A percentile compares a stretch with the other conserved stretches of the same genome.
Evolutionary conservation across 2,888 invertebrate species (phyloP).

Genomic region (Biston betularia): DNA sequence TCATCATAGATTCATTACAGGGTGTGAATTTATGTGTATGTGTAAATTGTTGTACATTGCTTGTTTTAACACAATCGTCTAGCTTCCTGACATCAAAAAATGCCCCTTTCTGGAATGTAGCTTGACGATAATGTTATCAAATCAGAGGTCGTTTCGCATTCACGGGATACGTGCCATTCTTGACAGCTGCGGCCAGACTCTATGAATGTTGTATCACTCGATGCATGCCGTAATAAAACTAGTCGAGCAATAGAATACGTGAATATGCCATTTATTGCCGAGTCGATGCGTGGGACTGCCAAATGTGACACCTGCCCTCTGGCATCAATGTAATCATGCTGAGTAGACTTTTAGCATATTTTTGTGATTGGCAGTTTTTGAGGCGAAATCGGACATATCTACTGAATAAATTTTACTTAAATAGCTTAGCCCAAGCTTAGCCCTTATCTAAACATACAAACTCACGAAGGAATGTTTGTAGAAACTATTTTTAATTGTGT

Average conservation of each 20-base stretch:
- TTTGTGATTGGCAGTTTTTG: constrained; percentile 15
- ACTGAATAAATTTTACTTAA: not conserved
- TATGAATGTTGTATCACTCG: constrained; percentile 29
- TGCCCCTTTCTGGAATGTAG: not conserved
- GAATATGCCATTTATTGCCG: constrained; percentile 16
- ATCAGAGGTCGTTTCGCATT: constrained; percentile 20
- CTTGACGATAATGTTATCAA: constrained; percentile 2
- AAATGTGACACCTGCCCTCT: constrained; percentile 17
- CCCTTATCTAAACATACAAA: not conserved
- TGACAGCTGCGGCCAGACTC: constrained; percentile 21
- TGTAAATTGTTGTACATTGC: too few relatives aligned
- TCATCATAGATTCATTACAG: too few relatives aligned
- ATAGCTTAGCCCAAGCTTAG: not conserved
- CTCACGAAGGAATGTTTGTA: not conserved
- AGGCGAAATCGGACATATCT: not conserved
- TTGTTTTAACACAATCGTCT: too few relatives aligned
- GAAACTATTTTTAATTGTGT: not conserved
- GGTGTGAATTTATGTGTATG: too few relatives aligned
- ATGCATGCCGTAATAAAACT: constrained; percentile 24
- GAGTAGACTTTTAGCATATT: constrained; percentile 12
- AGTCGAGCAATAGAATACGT: constrained; percentile 12
- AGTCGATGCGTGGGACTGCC: constrained; percentile 7
- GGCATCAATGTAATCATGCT: constrained; percentile 15
- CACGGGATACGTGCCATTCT: constrained; percentile 10
- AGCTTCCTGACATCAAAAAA: too few relatives aligned